Evolutionary conservation across 2,888 invertebrate genomes (phyloP).

Genomic region (Trissolcus japonicus): DNA sequence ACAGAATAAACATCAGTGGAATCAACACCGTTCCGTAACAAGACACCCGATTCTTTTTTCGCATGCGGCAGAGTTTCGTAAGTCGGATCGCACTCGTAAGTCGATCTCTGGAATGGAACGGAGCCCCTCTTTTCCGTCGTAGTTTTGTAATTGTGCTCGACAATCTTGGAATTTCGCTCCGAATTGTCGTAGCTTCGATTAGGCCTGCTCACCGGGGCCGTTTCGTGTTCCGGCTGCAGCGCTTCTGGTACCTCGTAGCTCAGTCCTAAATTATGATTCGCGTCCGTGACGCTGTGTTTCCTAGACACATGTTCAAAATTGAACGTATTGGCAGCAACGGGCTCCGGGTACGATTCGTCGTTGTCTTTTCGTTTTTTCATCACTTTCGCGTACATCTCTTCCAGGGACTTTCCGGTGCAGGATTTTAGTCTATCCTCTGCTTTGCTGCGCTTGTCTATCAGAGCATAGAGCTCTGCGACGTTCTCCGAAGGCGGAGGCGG

Average conservation of each 20-base stretch:
- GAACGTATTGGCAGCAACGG: conserved; percentile 55
- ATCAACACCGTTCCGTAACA: conserved; percentile 64
- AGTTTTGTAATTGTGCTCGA: conserved; percentile 86
- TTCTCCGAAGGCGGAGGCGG: conserved; percentile 88
- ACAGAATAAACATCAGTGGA: conserved; percentile 64
- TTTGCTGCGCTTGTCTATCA: conserved; percentile 71
- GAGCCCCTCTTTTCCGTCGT: conserved; percentile 75
- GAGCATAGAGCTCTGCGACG: conserved; percentile 74
- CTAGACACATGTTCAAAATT: conserved; percentile 18
- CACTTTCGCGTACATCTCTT: conserved; percentile 94
- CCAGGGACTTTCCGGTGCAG: conserved; percentile 80
- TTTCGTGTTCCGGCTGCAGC: conserved; percentile 22
- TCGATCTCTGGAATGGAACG: conserved; percentile 30
- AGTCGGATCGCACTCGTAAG: conserved; percentile 81
- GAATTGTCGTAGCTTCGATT: conserved; percentile 21
- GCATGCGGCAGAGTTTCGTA: conserved; percentile 84
- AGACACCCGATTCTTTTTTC: conserved; percentile 13
- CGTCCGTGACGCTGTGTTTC: neutral
- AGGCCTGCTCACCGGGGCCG: conserved; percentile 5
- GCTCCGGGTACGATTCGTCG: conserved; percentile 71
- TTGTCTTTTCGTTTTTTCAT: conserved; percentile 80
- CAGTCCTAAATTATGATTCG: conserved; percentile 62
- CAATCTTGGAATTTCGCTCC: conserved; percentile 20
- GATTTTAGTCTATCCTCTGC: conserved; percentile 65
- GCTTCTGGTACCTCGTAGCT: conserved; percentile 37